Percentiles rank a stretch among this genome's conserved stretches.
phyloP scores from a whole-genome alignment of 2,113 vertebrate species.

The Calypte anna region DNA sequence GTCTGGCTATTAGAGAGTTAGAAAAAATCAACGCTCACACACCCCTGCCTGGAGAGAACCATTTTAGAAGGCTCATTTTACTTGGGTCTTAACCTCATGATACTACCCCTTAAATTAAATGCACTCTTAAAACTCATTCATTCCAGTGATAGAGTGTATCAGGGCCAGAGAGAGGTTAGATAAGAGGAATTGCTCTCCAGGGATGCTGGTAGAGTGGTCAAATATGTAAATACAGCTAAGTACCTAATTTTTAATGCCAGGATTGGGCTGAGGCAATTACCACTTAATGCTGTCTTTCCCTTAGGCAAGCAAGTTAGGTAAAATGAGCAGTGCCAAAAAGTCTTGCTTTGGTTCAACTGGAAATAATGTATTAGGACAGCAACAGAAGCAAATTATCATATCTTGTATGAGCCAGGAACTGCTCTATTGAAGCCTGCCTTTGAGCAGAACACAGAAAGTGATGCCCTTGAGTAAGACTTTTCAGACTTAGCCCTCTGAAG shows the following conservation, averaged over 20 bases:
- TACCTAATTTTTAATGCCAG: slow-evolving; percentile 26
- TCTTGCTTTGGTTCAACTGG: not conserved
- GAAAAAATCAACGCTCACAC: not conserved
- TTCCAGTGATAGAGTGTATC: not conserved
- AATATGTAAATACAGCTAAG: slow-evolving; percentile 40
- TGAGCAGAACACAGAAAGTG: not conserved
- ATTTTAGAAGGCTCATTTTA: slow-evolving; percentile 1
- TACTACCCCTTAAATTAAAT: slow-evolving; percentile 49
- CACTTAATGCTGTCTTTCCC: not conserved
- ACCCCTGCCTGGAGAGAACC: not conserved
- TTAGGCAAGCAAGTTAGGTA: not conserved
- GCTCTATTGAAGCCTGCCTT: not conserved
- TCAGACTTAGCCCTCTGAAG: not conserved
- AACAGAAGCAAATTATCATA: not conserved
- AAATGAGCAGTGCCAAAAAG: not conserved
- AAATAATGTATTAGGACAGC: not conserved
- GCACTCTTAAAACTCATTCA: slow-evolving; percentile 44
- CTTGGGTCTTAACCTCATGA: not conserved
- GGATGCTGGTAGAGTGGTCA: not conserved
- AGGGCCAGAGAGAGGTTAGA: slow-evolving; percentile 55
- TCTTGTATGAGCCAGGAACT: not conserved
- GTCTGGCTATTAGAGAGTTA: not conserved
- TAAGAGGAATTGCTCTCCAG: slow-evolving; percentile 62
- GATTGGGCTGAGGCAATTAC: not conserved
- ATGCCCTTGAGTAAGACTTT: not conserved